Percentiles rank a stretch among this genome's conserved stretches.
These are phyloP conservation scores for Stegodyphus mimosarum DNA, from an alignment of 1,140 invertebrate genomes.

Conservation along the genomic window DNA sequence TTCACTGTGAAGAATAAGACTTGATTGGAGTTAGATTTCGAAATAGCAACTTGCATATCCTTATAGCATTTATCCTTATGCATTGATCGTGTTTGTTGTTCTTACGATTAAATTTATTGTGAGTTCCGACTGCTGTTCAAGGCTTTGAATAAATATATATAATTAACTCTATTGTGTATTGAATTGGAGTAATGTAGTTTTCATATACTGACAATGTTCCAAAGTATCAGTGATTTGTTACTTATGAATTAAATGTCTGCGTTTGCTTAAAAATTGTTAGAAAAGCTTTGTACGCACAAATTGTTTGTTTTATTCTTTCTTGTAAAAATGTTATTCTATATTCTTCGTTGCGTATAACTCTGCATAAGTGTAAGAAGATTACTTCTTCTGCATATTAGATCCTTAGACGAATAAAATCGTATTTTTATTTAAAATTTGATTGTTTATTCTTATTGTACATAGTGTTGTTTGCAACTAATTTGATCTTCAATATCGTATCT, in stretches of 20 bases:
- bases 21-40: no score
- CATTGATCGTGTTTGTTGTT: no score
- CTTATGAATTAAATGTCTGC: not conserved
- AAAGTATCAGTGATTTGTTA: not conserved
- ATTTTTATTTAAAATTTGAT: not conserved
- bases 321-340: conserved; percentile 22
- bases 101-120: no score
- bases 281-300: conserved; percentile 38
- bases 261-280: conserved; percentile 12
- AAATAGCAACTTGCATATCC: no score
- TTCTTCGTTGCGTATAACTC: conserved; percentile 12
- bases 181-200: conserved; percentile 4
- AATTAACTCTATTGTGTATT: not conserved
- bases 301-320: conserved; percentile 17
- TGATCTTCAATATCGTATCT: no score
- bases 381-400: conserved; percentile 38
- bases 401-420: conserved; percentile 34
- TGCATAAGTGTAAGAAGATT: conserved; percentile 27
- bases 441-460: conserved; percentile 17
- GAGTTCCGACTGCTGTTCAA: no score
- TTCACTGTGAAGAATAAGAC: no score
- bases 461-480: not conserved
- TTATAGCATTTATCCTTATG: no score
- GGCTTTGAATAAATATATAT: no score
- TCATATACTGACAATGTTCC: conserved; percentile 4